Conservation (phyloP, 2,113 vertebrate species). For the Oriolus oriolus region DNA sequence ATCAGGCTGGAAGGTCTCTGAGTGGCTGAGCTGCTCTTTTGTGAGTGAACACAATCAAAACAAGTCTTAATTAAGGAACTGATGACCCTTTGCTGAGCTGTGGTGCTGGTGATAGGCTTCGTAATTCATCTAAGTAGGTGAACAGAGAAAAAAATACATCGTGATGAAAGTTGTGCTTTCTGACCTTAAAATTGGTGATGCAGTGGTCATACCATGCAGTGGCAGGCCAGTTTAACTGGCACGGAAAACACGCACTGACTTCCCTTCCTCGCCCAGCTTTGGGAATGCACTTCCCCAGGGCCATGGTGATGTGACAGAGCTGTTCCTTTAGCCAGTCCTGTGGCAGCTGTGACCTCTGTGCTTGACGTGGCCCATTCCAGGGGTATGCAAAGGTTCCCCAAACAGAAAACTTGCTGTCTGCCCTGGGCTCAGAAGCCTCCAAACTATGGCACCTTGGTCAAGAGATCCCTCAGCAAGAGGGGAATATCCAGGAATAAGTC, state of each 20-base stretch:
- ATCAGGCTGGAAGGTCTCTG: not conserved
- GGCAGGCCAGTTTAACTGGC: not conserved
- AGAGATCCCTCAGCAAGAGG: not conserved
- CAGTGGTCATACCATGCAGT: not conserved
- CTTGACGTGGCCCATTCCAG: fast-evolving
- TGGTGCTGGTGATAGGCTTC: not conserved
- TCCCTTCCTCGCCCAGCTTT: not conserved
- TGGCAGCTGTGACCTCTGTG: not conserved
- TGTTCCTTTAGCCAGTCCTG: fast-evolving
- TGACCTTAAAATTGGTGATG: not conserved
- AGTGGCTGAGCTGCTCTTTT: not conserved
- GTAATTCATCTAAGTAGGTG: not conserved
- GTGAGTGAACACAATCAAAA: not conserved
- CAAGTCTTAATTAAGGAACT: not conserved
- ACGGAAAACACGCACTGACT: not conserved
- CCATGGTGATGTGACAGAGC: not conserved
- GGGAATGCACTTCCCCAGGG: not conserved
- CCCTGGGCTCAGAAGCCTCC: not conserved
- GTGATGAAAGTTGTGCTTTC: not conserved
- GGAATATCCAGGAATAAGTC: not conserved
- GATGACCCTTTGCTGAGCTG: not conserved
- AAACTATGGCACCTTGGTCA: not conserved
- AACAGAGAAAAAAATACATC: not conserved
- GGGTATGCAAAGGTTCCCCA: not conserved
- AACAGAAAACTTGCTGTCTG: not conserved